phyloP scores from a whole-genome alignment of 2,797 vertebrate species.

The Siniperca undulata region DNA sequence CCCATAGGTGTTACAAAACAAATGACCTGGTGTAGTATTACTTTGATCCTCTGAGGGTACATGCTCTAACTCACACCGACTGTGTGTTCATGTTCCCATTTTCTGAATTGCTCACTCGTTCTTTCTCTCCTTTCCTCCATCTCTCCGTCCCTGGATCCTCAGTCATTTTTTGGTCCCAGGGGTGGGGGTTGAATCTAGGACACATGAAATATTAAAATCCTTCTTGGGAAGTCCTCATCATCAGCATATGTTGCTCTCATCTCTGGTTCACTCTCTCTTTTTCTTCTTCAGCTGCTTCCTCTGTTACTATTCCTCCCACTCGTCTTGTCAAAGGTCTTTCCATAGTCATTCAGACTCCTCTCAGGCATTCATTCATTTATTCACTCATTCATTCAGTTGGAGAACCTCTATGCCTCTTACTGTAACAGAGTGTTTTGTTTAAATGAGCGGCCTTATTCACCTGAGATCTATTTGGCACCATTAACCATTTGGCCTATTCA shows the following conservation, averaged over 20 bases:
- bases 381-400: slow-evolving; percentile 47
- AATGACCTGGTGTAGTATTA: slow-evolving; percentile 62
- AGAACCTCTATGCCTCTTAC: slow-evolving; percentile 23
- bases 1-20: slow-evolving; percentile 61
- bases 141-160: slow-evolving; percentile 58
- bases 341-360: slow-evolving; percentile 45
- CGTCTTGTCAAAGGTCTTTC: slow-evolving; percentile 51
- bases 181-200: slow-evolving; percentile 81
- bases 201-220: slow-evolving; percentile 87
- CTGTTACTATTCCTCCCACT: slow-evolving; percentile 61
- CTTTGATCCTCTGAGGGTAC: slow-evolving; percentile 59
- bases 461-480: slow-evolving; percentile 62
- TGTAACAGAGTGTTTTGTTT: slow-evolving; percentile 47
- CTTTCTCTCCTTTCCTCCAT: slow-evolving; percentile 46
- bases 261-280: slow-evolving; percentile 55
- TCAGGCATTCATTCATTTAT: slow-evolving; percentile 46
- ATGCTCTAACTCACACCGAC: slow-evolving; percentile 49
- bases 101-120: slow-evolving; percentile 43
- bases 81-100: slow-evolving; percentile 57
- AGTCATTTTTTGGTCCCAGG: slow-evolving; percentile 55
- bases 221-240: slow-evolving; percentile 81
- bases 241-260: slow-evolving; percentile 85
- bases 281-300: slow-evolving; percentile 50
- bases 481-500: slow-evolving; percentile 64
- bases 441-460: slow-evolving; percentile 57